Percentiles rank a stretch among this genome's conserved stretches.
These are phyloP conservation scores for Champsocephalus esox DNA, from an alignment of 2,797 vertebrate species.

Conservation along the genomic window DNA sequence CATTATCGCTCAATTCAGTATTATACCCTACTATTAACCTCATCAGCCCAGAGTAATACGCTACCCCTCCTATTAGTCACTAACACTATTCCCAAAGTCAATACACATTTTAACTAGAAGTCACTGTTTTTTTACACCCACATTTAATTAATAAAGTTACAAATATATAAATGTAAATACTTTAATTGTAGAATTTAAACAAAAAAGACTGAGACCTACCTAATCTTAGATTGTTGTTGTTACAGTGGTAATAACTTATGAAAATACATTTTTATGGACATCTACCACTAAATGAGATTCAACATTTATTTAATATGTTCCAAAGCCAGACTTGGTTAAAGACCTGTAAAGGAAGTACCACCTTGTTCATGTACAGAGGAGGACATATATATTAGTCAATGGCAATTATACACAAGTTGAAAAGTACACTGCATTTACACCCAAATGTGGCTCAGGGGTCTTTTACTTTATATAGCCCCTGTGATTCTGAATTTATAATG, in stretches of 20 bases:
- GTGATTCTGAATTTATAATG: conserved; percentile 26
- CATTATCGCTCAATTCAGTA: not conserved
- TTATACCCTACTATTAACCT: not conserved
- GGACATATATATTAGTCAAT: conserved; percentile 69
- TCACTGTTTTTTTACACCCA: not conserved
- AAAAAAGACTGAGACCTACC: not conserved
- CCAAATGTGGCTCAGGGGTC: conserved; percentile 67
- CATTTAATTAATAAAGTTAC: not conserved
- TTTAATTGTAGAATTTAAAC: not conserved
- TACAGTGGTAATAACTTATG: not conserved
- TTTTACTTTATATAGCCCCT: conserved; percentile 8
- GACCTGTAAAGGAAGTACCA: conserved; percentile 84
- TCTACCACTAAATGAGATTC: not conserved
- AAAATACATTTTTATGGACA: not conserved
- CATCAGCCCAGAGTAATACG: not conserved
- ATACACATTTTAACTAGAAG: not conserved
- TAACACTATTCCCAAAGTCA: not conserved
- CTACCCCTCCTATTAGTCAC: not conserved
- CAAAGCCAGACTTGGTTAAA: conserved; percentile 83
- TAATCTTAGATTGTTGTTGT: not conserved
- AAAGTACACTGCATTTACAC: conserved; percentile 61
- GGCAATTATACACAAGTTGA: conserved; percentile 64
- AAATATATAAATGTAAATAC: too few relatives aligned
- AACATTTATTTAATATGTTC: conserved; percentile 21
- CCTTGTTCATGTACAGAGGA: conserved; percentile 79